These are phyloP conservation scores for Alligator sinensis DNA, from an alignment of 2,113 vertebrate species.

Conservation along the genomic window DNA sequence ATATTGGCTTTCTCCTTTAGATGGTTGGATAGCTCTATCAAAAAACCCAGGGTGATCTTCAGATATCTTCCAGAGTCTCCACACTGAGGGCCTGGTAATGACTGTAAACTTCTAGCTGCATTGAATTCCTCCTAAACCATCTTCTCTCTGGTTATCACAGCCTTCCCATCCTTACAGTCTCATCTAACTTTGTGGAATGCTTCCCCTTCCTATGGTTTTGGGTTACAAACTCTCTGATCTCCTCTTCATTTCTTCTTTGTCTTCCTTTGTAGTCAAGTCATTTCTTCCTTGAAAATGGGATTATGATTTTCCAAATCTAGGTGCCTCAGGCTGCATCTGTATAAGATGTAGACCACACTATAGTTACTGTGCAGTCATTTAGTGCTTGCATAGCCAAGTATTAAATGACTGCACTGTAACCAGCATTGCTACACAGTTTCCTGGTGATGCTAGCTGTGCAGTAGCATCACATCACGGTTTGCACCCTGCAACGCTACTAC, in stretches of 20 bases:
- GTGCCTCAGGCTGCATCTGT: not conserved
- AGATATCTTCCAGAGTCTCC: not conserved
- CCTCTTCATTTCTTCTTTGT: not conserved
- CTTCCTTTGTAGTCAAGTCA: not conserved
- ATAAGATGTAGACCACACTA: no score
- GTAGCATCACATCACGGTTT: no score
- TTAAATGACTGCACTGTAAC: no score
- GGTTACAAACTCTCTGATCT: not conserved
- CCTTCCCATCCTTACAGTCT: not conserved
- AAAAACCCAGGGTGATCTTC: not conserved
- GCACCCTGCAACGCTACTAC: no score
- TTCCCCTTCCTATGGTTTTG: not conserved
- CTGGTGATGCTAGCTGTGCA: no score
- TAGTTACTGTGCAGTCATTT: no score
- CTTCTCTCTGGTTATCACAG: not conserved
- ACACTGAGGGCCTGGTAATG: not conserved
- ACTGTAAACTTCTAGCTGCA: not conserved
- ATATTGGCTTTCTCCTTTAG: no score
- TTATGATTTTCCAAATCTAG: not conserved
- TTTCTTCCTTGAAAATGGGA: not conserved
- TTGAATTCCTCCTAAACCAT: not conserved
- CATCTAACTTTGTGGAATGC: not conserved
- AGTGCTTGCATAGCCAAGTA: no score
- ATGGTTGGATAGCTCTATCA: no score
- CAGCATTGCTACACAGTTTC: no score